Evolutionary conservation across 2,113 vertebrate species (phyloP), one percentile per base, ranked within the genome.

Genomic region (Scomber colias): DNA sequence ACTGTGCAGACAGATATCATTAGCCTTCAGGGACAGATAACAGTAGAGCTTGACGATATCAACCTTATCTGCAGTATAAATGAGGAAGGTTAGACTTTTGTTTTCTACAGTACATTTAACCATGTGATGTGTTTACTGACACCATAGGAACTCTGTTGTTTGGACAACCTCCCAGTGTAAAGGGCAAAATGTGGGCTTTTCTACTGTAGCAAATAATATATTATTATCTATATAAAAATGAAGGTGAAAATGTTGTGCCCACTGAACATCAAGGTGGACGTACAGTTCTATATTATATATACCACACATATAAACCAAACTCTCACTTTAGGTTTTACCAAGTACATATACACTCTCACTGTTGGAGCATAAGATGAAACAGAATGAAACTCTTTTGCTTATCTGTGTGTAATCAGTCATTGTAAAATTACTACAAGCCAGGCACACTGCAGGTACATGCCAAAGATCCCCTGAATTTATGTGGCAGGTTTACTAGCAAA

Each of bases 401-500:
- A 48, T 55, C 71, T 51, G 17, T 66, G 31, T 19, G 73, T 64
- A 70, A 35, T 87, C 19, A 45, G 17, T 75, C 55, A 55, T 46
- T 46, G 53, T 31, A 61, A 17, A 75, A 51, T 75, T 48, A 64
- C 49, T n/a, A 49, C 21, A 54, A 59, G 35, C 51, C 64, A 27
- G 65, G 66, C 59, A 50, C 11, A 13, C 16, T 10, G 17, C 5
- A 17, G 56, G n/a, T 45, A 49, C n/a, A 16, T n/a, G n/a, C n/a
- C 53, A 8, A 54, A 54, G 17, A 61, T 30, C 44, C 1, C 6
- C 48, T 55, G n/a, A 60, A 87, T 82, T 87, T 60, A 86, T 78
- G 63, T 73, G 70, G 35, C 72, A 67, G 57, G 64, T 86, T 84
- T 79, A 81, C 2, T 67, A 76, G 45, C 75, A n/a, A 55, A 65